Conservation (phyloP, 2,888 invertebrate genomes). For the Sclerodermus sp. region DNA sequence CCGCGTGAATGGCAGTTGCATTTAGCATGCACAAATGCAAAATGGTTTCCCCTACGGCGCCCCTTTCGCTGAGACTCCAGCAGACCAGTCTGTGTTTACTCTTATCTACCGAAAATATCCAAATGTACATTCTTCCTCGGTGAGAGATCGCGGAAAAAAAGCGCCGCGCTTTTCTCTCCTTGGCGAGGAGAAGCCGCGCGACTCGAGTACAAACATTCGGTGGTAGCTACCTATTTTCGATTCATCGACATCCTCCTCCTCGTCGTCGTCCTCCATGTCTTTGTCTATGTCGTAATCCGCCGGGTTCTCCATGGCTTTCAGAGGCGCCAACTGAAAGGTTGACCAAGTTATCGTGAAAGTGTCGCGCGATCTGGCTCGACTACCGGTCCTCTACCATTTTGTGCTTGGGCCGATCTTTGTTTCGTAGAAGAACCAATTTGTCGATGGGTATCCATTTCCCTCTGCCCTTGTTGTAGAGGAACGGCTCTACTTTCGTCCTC, state of each 20-base stretch:
- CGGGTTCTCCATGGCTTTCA: conserved; percentile 80
- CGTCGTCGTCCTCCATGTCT: conserved; percentile 65
- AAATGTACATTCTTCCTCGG: background rate
- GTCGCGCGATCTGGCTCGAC: too few species aligned
- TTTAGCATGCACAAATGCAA: conserved; percentile 91
- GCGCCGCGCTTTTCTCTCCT: too few species aligned
- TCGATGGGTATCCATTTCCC: conserved; percentile 90
- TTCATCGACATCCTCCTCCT: conserved; percentile 55
- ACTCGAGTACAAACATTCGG: too few species aligned
- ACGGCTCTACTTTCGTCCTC: conserved; percentile 87
- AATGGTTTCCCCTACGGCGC: conserved; percentile 94
- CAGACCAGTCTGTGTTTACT: conserved; percentile 77
- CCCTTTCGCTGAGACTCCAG: conserved; percentile 89
- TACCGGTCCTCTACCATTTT: conserved; percentile 77
- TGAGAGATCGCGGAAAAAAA: too few species aligned
- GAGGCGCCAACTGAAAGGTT: conserved; percentile 68
- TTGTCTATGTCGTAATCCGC: conserved; percentile 83
- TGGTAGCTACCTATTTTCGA: conserved; percentile 49
- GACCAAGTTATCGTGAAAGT: too few species aligned
- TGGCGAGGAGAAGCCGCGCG: too few species aligned
- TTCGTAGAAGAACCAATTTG: conserved; percentile 82
- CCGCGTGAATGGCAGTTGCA: conserved; percentile 88
- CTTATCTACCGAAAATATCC: conserved; percentile 38
- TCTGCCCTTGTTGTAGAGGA: conserved; percentile 89
- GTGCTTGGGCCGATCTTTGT: conserved; percentile 80